Conservation (phyloP, 2,888 invertebrate species). For the Syritta pipiens region DNA sequence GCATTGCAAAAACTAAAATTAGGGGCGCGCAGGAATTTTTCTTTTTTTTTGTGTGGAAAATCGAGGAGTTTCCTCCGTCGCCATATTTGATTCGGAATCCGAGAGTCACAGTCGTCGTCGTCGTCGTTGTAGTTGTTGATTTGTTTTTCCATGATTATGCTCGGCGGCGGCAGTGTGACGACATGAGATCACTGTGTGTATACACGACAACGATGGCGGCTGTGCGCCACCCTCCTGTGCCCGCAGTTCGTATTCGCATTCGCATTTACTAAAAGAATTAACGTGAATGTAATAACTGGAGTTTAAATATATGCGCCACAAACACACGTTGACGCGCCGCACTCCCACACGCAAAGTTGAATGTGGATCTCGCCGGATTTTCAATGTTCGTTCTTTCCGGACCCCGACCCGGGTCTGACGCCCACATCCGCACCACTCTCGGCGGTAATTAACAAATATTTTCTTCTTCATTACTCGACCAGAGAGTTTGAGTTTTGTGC, state of each 20-base stretch:
- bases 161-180: constrained; percentile 21
- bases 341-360: constrained; percentile 29
- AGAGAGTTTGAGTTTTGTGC: background rate
- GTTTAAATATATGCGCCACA: constrained; percentile 40
- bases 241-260: no score
- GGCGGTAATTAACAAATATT: constrained; percentile 58
- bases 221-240: no score
- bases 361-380: constrained; percentile 48
- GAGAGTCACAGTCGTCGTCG: no score
- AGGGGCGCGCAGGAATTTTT: background rate
- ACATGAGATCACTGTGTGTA: constrained; percentile 28
- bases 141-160: constrained; percentile 67
- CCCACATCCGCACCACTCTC: background rate
- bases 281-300: constrained; percentile 40
- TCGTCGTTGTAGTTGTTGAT: constrained; percentile 45
- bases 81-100: constrained; percentile 54
- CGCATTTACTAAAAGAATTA: constrained; percentile 54
- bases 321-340: background rate
- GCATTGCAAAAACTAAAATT: background rate
- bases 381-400: constrained; percentile 44
- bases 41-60: constrained; percentile 31
- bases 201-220: background rate
- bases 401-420: background rate
- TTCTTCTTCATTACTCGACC: constrained; percentile 54
- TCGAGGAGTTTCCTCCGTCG: constrained; percentile 58